Evolutionary conservation across 2,888 invertebrate species (phyloP), one percentile per base, ranked within the genome.

Genomic region (Didymodactylos carnosus): DNA sequence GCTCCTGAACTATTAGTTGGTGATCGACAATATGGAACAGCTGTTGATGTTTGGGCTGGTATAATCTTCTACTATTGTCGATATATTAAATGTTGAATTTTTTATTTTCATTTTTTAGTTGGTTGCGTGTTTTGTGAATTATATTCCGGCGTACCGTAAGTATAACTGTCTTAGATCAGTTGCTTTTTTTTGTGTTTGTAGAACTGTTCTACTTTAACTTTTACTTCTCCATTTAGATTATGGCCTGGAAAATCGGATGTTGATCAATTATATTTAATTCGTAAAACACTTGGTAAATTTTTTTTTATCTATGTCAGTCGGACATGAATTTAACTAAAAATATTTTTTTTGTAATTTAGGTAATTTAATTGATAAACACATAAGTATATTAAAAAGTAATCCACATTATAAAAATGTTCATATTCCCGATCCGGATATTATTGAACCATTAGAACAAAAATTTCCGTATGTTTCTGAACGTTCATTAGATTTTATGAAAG

Each of bases 181-280:
- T 1, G 19, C 11, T 10, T 0, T 19, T 8, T 19, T 35, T 16
- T 19, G 2, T 92, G 10, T 89, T 90, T 81, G 92, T 92, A 8
- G 92, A n/a, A n/a, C n/a, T n/a, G n/a, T n/a, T n/a, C n/a, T n/a
- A n/a, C n/a, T n/a, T n/a, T n/a, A n/a, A n/a, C n/a, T n/a, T n/a
- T n/a, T n/a, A n/a, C n/a, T n/a, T n/a, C n/a, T n/a, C n/a, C n/a
- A n/a, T n/a, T n/a, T n/a, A 62, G 62, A 92, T 83, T 95, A 39
- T 98, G 97, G 97, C 97, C 98, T 0, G 98, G 98, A 49, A 91
- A 94, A 83, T 95, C 95, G 41, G 98, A 98, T 84, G 91, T 98
- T 35, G 98, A 98, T 85, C 97, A 98, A 84, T 85, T 98, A 73
- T 97, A 93, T 85, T 87, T 95, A 79, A 98, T 98, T 81, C 87